Evolutionary conservation across 2,888 invertebrate genomes (phyloP).

Genomic region (Sphaeridia pumilis): DNA sequence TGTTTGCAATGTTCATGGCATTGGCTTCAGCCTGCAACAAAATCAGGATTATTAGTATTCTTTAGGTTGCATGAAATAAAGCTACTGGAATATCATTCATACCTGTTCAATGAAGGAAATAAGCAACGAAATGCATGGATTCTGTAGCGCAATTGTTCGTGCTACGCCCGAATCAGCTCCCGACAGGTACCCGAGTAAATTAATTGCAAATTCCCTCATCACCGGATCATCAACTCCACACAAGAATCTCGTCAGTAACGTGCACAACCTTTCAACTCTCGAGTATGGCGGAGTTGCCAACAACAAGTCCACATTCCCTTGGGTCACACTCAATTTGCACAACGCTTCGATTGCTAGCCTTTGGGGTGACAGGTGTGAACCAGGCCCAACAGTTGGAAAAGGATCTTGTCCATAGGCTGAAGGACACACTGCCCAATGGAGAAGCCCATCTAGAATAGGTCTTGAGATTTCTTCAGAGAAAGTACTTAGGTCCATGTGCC

Average conservation of each 20-base stretch:
- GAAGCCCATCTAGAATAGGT: constrained; percentile 84
- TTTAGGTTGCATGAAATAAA: too few relatives aligned
- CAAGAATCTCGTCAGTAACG: constrained; percentile 74
- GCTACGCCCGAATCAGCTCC: constrained; percentile 84
- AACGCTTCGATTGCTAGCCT: constrained; percentile 89
- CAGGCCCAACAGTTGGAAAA: constrained; percentile 48
- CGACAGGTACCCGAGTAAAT: constrained; percentile 86
- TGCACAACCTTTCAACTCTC: constrained; percentile 79
- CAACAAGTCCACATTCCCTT: constrained; percentile 93
- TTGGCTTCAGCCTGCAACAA: constrained; percentile 67
- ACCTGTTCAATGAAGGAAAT: constrained; percentile 91
- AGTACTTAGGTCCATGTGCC: constrained; percentile 77
- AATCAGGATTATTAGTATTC: constrained; percentile 1
- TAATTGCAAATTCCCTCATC: constrained; percentile 91
- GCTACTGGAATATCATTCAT: too few relatives aligned
- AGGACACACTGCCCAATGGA: constrained; percentile 96
- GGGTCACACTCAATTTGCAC: constrained; percentile 94
- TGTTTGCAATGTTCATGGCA: constrained; percentile 85
- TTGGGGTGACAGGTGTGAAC: constrained; percentile 68
- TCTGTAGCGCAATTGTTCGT: constrained; percentile 81
- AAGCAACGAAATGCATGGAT: constrained; percentile 83
- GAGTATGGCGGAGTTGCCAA: constrained; percentile 94
- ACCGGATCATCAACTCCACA: constrained; percentile 80
- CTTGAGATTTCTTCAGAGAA: constrained; percentile 86
- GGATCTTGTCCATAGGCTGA: constrained; percentile 47